Percentiles rank a stretch among this genome's conserved stretches.
These are phyloP conservation scores for Pectinophora gossypiella DNA, from an alignment of 1,140 invertebrate species.

Conservation along the genomic window DNA sequence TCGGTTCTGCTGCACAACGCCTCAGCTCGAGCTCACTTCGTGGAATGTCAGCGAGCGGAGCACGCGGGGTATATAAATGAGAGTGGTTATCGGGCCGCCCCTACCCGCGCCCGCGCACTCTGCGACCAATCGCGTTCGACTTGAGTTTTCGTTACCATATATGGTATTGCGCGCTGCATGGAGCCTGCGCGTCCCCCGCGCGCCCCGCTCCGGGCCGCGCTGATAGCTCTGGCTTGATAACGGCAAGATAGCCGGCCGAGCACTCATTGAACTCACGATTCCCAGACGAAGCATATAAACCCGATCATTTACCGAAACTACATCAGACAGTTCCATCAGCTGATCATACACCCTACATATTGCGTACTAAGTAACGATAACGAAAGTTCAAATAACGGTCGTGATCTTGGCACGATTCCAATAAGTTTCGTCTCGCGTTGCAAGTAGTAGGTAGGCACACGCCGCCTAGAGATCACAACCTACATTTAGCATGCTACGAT, in stretches of 20 bases:
- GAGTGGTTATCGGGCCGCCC: conserved; percentile 64
- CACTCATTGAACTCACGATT: conserved; percentile 21
- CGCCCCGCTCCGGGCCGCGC: conserved; percentile 29
- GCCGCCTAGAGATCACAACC: not conserved
- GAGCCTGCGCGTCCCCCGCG: conserved; percentile 61
- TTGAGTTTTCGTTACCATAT: conserved; percentile 72
- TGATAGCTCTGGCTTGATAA: conserved; percentile 61
- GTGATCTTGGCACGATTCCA: not conserved
- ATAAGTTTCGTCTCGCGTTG: not conserved
- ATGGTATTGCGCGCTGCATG: conserved; percentile 66
- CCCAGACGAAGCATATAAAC: not conserved
- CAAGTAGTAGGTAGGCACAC: not conserved
- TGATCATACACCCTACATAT: not conserved
- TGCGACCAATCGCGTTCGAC: conserved; percentile 61
- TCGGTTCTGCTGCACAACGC: conserved; percentile 65
- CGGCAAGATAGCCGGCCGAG: conserved; percentile 27
- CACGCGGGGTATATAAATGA: conserved; percentile 66
- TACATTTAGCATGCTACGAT: not conserved
- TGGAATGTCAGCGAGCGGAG: conserved; percentile 64
- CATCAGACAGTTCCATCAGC: not conserved
- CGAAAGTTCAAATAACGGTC: too few species aligned
- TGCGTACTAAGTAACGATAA: too few species aligned
- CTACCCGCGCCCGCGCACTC: conserved; percentile 49
- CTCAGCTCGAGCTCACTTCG: conserved; percentile 65
- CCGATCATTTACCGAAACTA: not conserved